phyloP scores from a whole-genome alignment of 2,113 vertebrate genomes.

The Sinocyclocheilus anshuiensis region DNA sequence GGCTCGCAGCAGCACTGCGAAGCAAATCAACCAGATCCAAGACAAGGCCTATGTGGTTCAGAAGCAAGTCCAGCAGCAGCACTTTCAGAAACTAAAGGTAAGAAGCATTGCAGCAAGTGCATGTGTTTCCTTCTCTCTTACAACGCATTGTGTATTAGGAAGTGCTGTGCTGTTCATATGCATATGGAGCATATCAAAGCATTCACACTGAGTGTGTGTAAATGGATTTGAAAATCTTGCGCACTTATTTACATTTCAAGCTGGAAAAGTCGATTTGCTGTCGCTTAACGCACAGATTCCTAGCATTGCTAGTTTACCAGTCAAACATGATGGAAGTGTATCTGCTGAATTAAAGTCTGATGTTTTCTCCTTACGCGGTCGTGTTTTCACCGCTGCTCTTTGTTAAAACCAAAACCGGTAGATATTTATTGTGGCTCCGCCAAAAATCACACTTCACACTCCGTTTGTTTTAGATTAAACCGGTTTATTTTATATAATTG shows the following conservation, averaged over 20 bases:
- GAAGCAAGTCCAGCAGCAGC: constrained; percentile 83
- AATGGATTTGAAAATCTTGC: constrained; percentile 28
- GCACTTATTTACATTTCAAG: constrained; percentile 19
- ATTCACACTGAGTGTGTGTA: constrained; percentile 30
- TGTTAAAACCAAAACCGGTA: constrained; percentile 14
- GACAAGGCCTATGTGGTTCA: constrained; percentile 81
- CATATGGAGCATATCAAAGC: constrained; percentile 34
- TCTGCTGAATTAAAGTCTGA: constrained; percentile 16
- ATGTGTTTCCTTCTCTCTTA: constrained; percentile 55
- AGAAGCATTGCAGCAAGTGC: constrained; percentile 60
- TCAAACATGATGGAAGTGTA: constrained; percentile 1
- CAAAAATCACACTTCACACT: neutral
- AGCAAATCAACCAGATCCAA: constrained; percentile 80
- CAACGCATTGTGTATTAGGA: constrained; percentile 72
- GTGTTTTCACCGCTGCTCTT: constrained; percentile 33
- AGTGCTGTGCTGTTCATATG: constrained; percentile 28
- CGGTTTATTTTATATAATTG: neutral
- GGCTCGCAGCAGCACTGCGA: constrained; percentile 75
- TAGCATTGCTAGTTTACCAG: constrained; percentile 6
- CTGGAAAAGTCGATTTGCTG: constrained; percentile 29
- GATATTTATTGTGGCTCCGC: neutral
- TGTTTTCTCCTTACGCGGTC: neutral
- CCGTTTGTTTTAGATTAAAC: neutral
- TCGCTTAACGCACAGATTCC: neutral
- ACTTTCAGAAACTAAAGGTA: constrained; percentile 87